Base-by-base conservation (phyloP, 2,888 invertebrate genomes). In the Selenia dentaria region DNA sequence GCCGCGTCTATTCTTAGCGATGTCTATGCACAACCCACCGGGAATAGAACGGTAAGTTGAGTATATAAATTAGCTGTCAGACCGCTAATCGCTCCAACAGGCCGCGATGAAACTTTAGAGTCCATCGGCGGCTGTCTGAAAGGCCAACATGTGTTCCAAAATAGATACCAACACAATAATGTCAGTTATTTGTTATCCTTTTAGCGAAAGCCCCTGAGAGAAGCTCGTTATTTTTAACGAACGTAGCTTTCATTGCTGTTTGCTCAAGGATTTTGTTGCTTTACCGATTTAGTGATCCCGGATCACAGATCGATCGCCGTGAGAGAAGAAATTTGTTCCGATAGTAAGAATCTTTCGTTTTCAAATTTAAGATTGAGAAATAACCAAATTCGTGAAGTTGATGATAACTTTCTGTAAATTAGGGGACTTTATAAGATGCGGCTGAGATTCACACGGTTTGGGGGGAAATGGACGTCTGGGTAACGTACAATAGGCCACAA, bases 51-150 rank as follows among this genome's bases (percentile, higher is more conserved):
- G 69, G 85, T 88, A 85, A 87, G 85, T 88, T 84, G 85, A 85
- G 85, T 86, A 85, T 83, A 89, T 89, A 89, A 89, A 90, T 90
- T 88, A 89, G 87, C 88, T 90, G 90, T 89, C 89, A 86, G 71
- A 63, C 59, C 79, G 85, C 88, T 90, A 90, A 90, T 90, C 90
- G 90, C 61, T 87, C 81, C 70, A 85, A 85, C 90, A 88, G 83
- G 75, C 86, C 81, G 83, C 89, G 88, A 85, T 85, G 88, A 88
- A 88, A 87, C 83, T 87, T 79, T 78, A 85, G 85, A 85, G 82
- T 81, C 81, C 81, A 83, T 87, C 87, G 80, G 84, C 79, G 81
- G 86, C 79, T 75, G 78, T 78, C 78, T 83, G 70, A 82, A 81
- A 80, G 79, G 76, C 81, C 77, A 76, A 77, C 74, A 70, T 79